phyloP scores from a whole-genome alignment of 2,888 invertebrate genomes.

The Strigamia crassipes region DNA sequence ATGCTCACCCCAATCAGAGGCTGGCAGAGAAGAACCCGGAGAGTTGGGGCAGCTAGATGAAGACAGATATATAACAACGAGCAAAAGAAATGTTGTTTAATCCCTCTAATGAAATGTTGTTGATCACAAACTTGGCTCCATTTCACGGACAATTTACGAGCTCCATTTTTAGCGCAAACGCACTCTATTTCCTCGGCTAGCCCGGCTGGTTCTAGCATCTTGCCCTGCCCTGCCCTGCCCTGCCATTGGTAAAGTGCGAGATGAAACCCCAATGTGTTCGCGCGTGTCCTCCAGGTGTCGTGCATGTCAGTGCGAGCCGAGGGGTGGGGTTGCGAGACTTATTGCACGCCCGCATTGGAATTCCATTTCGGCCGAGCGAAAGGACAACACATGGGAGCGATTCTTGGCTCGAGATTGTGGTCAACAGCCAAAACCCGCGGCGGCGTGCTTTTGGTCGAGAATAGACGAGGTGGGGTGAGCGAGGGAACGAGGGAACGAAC shows the following conservation, averaged over 20 bases:
- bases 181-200: background rate
- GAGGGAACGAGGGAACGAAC: no score
- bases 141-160: conserved; percentile 30
- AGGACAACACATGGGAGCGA: conserved; percentile 37
- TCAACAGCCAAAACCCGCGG: conserved; percentile 42
- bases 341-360: background rate
- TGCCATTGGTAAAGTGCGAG: background rate
- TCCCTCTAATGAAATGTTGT: conserved; percentile 31
- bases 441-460: conserved; percentile 29
- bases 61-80: conserved; percentile 16
- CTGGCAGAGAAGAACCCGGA: background rate
- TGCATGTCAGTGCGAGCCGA: conserved; percentile 22
- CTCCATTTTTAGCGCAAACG: background rate
- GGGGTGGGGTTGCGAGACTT: conserved; percentile 22
- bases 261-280: background rate
- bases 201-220: no score
- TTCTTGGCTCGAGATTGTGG: conserved; percentile 35
- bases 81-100: conserved; percentile 18
- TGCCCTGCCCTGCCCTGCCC: no score
- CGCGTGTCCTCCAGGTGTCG: conserved; percentile 37
- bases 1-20: conserved; percentile 24
- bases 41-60: background rate
- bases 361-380: conserved; percentile 20
- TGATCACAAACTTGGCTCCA: conserved; percentile 19
- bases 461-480: background rate